Evolutionary conservation across 2,888 invertebrate species (phyloP), one percentile per base, ranked within the genome.

Genomic region (Malacosoma neustria): DNA sequence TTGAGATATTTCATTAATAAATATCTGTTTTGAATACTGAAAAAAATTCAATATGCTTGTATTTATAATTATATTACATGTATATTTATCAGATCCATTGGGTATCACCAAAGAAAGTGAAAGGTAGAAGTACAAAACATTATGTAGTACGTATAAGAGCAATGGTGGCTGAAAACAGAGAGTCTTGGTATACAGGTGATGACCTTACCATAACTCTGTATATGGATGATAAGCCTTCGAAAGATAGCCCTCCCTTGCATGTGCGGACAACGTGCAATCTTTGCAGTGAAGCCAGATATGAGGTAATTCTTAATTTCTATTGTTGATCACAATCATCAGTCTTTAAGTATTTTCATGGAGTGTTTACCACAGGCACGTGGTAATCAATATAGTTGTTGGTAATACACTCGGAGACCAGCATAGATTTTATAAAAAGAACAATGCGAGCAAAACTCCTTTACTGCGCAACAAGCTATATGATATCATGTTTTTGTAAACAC

Each of bases 221-320:
- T 29, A 74, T 71, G 38, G 71, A 81, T 38, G 61, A 61, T 13
- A 49, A 62, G 0, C 64, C 56, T 12, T 58, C 77, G 0, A 45
- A 56, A 0, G 85, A 84, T 38, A 72, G 67, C 29, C 74, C 79
- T 0, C 77, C 77, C 0, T 46, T 54, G 1, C 36, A 42, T 0
- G 51, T 69, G 0, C 50, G 44, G 1, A 49, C 49, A 1, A 37
- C 29, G 0, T 85, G 85, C 38, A 61, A 57, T 9, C 56, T 79
- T 13, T 80, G 77, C 47, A 82, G 82, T 30, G 85, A 85, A 52
- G 84, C 82, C 0, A 55, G 80, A 34, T 84, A 84, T 45, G 81
- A 85, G 71, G 84, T 82, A 39, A n/a, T n/a, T n/a, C n/a, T 14
- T 14, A 7, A 29, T 14, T 22, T 22, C 31, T 9, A 7, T 14